A percentile compares a stretch with the other conserved stretches of the same genome.
phyloP scores from a whole-genome alignment of 35 echinoderm and acorn worm genomes.

The Ptychodera flava region DNA sequence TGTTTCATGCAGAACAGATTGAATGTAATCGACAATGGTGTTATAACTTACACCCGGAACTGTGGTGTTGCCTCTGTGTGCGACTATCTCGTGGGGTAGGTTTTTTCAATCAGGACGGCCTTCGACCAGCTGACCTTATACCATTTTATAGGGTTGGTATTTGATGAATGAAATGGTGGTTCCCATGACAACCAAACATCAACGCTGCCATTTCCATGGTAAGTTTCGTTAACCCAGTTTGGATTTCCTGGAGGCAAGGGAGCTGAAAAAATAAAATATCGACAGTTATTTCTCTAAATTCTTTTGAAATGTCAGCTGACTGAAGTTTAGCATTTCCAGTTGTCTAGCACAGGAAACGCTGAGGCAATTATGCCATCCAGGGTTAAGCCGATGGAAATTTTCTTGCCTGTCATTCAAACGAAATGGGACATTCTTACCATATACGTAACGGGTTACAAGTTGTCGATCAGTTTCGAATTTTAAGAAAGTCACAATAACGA shows the following conservation, averaged over 20 bases:
- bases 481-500: too few species aligned
- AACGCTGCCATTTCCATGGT: background rate
- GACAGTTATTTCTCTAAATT: too few species aligned
- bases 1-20: background rate
- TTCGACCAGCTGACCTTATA: background rate
- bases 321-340: background rate
- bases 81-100: background rate
- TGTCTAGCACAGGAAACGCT: background rate
- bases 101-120: background rate
- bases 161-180: background rate
- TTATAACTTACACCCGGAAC: background rate
- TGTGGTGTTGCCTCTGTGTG: background rate
- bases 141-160: background rate
- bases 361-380: background rate
- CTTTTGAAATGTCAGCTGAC: background rate
- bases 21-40: background rate
- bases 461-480: too few species aligned
- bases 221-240: background rate
- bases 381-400: background rate
- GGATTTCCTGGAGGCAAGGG: background rate
- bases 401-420: background rate
- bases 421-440: background rate
- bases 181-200: background rate
- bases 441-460: background rate
- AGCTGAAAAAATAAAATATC: background rate